phyloP scores from a whole-genome alignment of 2,113 vertebrate genomes.

The Fregetta grallaria region DNA sequence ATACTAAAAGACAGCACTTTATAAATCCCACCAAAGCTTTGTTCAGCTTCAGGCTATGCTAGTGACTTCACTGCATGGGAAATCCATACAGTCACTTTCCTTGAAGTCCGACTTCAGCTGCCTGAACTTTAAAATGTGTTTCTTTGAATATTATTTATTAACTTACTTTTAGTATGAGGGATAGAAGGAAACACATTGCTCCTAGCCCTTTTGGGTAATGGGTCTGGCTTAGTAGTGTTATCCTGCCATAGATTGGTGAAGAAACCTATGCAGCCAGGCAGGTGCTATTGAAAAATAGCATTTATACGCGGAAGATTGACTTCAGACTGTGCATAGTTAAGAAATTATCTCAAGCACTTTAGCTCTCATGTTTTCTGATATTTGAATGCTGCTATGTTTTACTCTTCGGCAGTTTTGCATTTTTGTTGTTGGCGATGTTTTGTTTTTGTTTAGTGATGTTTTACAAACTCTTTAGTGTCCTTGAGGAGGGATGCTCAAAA shows the following conservation, averaged over 20 bases:
- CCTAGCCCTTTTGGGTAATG: background rate
- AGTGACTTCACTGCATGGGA: constrained; percentile 13
- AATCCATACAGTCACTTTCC: background rate
- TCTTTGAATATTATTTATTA: constrained; percentile 30
- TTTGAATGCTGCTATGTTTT: constrained; percentile 59
- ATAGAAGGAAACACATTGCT: background rate
- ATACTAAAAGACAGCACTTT: constrained; percentile 52
- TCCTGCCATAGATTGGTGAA: background rate
- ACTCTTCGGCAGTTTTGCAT: constrained; percentile 11
- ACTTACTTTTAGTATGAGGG: background rate
- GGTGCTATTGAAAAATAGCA: constrained; percentile 23
- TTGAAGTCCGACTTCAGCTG: constrained; percentile 9
- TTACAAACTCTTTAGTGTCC: constrained; percentile 56
- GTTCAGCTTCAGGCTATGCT: background rate
- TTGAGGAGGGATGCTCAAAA: constrained; percentile 65
- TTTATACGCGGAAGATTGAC: background rate
- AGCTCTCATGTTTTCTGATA: constrained; percentile 39
- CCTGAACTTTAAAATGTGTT: constrained; percentile 22
- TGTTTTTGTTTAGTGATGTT: constrained; percentile 39
- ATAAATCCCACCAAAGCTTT: constrained; percentile 43
- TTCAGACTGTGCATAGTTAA: constrained; percentile 13
- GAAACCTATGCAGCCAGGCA: constrained; percentile 29
- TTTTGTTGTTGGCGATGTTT: constrained; percentile 40
- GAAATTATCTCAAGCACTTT: constrained; percentile 66
- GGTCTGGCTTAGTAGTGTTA: constrained; percentile 1